Base-by-base conservation (phyloP, 2,797 vertebrate species). In the Parambassis ranga region DNA sequence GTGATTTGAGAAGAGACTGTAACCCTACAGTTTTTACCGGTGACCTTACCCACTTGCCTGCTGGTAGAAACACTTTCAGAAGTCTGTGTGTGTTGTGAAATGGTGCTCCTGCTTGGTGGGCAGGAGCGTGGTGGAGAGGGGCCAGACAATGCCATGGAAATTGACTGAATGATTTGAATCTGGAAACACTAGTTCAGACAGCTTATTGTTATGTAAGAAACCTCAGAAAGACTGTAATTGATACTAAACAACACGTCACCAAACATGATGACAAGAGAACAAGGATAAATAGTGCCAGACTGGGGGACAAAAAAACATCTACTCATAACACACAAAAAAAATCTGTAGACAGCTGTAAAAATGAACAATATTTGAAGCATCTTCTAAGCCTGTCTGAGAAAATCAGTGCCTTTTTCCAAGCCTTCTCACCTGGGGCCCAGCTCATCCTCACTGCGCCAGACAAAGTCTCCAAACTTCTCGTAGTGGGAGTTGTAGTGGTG, bases 401-500 rank as follows among this genome's bases (percentile, higher is more conserved):
- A 63, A 58, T 46, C 16, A 1, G 1, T 20, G 28, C 4, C 13
- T 2, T 16, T 7, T 6, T 27, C 6, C 2, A 14, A 11, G 38
- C 32, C 35, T 18, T 65, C 82, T 79, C 90, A 99, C 97, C 97
- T 95, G 79, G 97, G 97, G 16, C 97, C 97, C 7, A 99, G 93
- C 76, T 99, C 97, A 0, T 99, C 97, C 80, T 99, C 97, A 1
- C 95, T 98, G 39, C 97, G 93, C 97, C 97, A 99, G 26, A 98
- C 95, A 1, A 98, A 99, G 86, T 99, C 97, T 3, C 97, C 97
- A n/a, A 98, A 99, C 85, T 98, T 99, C 85, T 98, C 97, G 0
- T 98, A 99, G 87, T 98, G 96, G 6, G 95, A 94, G 63, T 99
- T 97, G 92, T 99, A 99, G 87, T 99, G 97, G 73, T 98, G 94